Evolutionary conservation across 2,113 vertebrate species (phyloP).

Genomic region (Apus apus): DNA sequence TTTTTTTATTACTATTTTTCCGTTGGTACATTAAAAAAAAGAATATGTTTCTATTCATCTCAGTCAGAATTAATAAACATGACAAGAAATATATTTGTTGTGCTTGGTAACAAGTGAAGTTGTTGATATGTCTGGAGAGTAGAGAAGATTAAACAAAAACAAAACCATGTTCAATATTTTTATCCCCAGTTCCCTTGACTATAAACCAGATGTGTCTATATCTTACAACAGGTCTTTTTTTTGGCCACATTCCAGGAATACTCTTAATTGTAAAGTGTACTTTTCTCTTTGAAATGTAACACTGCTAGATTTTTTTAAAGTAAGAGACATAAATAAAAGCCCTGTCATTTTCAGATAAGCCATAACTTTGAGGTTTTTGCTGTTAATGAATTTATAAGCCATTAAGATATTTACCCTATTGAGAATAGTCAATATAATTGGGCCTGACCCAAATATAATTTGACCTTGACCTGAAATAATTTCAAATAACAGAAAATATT

Average conservation of each 20-base stretch:
- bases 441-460: constrained; percentile 12
- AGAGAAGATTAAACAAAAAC: background rate
- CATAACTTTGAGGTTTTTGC: background rate
- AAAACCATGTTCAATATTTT: background rate
- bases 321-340: background rate
- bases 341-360: background rate
- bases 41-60: background rate
- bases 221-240: background rate
- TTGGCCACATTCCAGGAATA: background rate
- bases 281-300: background rate
- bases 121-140: background rate
- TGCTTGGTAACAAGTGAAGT: background rate
- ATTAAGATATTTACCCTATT: background rate
- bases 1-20: no score
- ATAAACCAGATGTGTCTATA: background rate
- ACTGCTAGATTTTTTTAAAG: background rate
- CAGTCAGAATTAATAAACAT: background rate
- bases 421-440: constrained; percentile 52
- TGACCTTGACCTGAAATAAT: background rate
- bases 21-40: background rate
- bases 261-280: background rate
- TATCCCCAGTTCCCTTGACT: background rate
- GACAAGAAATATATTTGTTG: background rate
- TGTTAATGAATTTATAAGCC: background rate
- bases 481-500: constrained; percentile 10